A percentile compares a stretch with the other conserved stretches of the same genome.
Conservation (phyloP, 2,113 vertebrate species). For the Holacanthus passer region DNA sequence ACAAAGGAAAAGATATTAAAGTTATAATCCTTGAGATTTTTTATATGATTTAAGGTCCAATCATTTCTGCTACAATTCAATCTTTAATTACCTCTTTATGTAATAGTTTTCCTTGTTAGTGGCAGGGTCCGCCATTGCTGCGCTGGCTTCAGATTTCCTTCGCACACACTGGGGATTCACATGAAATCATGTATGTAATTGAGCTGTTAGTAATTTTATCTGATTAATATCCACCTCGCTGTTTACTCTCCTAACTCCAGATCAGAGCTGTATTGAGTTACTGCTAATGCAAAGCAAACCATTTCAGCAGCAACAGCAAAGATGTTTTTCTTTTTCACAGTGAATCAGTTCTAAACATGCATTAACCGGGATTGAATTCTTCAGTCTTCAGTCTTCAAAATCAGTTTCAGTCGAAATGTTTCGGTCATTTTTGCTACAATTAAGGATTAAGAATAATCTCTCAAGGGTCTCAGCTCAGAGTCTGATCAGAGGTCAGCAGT, state of each 20-base stretch:
- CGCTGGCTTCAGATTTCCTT: not conserved
- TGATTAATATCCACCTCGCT: not conserved
- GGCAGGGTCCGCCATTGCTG: not conserved
- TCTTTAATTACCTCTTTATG: not conserved
- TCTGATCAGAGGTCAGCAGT: constrained; percentile 18
- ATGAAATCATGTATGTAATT: not conserved
- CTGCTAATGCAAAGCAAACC: no score
- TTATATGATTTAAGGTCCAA: not conserved
- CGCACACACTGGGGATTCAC: not conserved
- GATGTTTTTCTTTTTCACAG: no score
- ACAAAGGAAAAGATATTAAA: not conserved
- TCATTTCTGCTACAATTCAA: not conserved
- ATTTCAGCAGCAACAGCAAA: no score
- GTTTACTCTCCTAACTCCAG: not conserved
- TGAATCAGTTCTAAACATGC: not conserved
- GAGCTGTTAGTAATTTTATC: not conserved
- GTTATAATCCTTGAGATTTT: not conserved
- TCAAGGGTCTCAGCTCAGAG: not conserved
- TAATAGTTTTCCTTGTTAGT: not conserved
- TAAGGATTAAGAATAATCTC: not conserved
- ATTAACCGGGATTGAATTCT: not conserved
- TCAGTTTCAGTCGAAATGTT: not conserved
- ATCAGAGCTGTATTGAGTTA: not conserved
- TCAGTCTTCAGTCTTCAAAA: no score
- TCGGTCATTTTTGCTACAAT: not conserved